Evolutionary conservation across 2,113 vertebrate genomes (phyloP), one percentile per base, ranked within the genome.

Genomic region (Pantherophis guttatus): DNA sequence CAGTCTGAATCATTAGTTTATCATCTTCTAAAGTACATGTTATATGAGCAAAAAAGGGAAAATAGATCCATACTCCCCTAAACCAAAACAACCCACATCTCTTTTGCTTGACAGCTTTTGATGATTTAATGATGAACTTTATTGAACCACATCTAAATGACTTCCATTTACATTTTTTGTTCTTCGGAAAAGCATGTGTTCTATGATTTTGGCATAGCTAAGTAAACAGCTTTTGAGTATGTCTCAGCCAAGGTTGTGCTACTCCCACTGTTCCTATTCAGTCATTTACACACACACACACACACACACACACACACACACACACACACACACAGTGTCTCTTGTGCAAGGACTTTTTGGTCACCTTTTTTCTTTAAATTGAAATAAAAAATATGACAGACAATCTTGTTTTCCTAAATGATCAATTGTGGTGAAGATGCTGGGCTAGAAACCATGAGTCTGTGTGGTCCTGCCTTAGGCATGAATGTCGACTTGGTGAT

Each of bases 71-170:
- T 15, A 15, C 6, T 39, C 15, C 15, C 70, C 8, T 39, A 81
- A 33, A 75, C 53, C 9, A 48, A 85, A 55, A 85, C 12, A 21
- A 89, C 29, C 19, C 0, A 59, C 65, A 59, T 57, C 52, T 93
- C 62, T 86, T 5, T 11, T 50, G 23, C 39, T n/a, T 8, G 2
- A 29, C 44, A 90, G 52, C 75, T 58, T 93, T 65, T 92, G 13
- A 88, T 95, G 86, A 23, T 88, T 90, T 92, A 81, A 75, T 91
- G 86, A 65, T 93, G 33, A 55, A 89, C 65, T 24, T 33, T 88
- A 85, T 90, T 91, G 81, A 93, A 48, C 62, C 62, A 26, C 15
- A 23, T 87, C 39, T 62, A 21, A 50, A 8, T 91, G 23, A 88
- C 48, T 90, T 88, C 21, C 70, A 39, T 23, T 86, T 93, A 53